phyloP scores from a whole-genome alignment of 2,797 vertebrate genomes.

The Alauda arvensis region DNA sequence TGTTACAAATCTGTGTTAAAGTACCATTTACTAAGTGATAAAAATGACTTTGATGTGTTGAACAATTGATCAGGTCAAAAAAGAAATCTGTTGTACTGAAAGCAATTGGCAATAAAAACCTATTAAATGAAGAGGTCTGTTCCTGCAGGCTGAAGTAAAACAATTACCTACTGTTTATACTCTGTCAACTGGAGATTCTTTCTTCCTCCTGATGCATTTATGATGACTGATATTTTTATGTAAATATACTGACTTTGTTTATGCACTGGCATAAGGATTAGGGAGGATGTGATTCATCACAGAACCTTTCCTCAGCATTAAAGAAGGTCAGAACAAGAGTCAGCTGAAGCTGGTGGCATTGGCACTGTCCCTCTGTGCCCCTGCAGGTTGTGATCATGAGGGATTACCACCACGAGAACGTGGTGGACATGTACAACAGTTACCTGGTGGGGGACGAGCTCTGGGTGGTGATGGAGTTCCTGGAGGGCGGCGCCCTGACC shows the following conservation, averaged over 20 bases:
- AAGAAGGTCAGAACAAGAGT: not conserved
- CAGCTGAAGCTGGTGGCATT: not conserved
- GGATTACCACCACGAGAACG: slow-evolving; percentile 89
- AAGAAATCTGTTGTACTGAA: not conserved
- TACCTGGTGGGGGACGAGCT: slow-evolving; percentile 86
- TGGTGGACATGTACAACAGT: slow-evolving; percentile 91
- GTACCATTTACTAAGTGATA: fast-evolving
- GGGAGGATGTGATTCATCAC: not conserved
- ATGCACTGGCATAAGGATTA: not conserved
- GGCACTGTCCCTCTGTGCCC: not conserved
- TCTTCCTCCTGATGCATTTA: not conserved
- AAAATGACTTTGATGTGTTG: not conserved
- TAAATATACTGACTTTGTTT: not conserved
- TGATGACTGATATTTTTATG: not conserved
- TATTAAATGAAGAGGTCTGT: not conserved
- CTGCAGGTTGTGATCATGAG: slow-evolving; percentile 88
- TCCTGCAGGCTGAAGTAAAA: not conserved
- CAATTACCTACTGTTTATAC: not conserved
- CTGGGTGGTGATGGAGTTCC: slow-evolving; percentile 91
- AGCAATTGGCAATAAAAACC: not conserved
- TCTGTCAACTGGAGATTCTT: not conserved
- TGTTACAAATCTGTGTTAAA: not conserved
- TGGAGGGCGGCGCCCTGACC: slow-evolving; percentile 88
- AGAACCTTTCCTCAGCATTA: not conserved
- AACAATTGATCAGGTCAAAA: fast-evolving